Evolutionary conservation across 2,888 invertebrate genomes (phyloP).

Genomic region (Plutella xylostella): DNA sequence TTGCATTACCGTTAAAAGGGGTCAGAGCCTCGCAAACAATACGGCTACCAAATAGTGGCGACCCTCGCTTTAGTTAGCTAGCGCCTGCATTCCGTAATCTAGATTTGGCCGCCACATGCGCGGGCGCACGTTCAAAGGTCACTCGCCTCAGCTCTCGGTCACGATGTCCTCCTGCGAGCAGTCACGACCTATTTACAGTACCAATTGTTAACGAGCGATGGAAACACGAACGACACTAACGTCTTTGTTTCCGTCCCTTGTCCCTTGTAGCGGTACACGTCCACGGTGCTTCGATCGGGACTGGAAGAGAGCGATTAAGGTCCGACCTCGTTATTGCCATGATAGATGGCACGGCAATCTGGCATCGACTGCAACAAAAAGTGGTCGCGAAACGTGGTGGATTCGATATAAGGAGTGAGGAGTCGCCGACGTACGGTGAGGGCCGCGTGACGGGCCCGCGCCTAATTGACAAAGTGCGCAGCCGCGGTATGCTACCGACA

Average conservation of each 20-base stretch:
- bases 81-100: constrained; percentile 28
- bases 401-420: background rate
- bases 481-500: background rate
- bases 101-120: constrained; percentile 35
- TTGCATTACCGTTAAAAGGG: constrained; percentile 52
- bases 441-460: constrained; percentile 26
- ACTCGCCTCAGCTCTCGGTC: constrained; percentile 45
- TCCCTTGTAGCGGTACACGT: background rate
- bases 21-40: background rate
- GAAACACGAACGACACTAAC: constrained; percentile 20
- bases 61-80: background rate
- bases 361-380: background rate
- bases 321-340: constrained; percentile 13
- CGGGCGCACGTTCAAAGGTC: constrained; percentile 37
- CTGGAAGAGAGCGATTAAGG: constrained; percentile 36
- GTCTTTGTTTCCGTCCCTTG: constrained; percentile 20
- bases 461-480: constrained; percentile 40
- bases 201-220: constrained; percentile 40
- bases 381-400: too few relatives aligned
- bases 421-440: too few relatives aligned
- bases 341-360: constrained; percentile 5
- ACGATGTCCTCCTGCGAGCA: constrained; percentile 49
- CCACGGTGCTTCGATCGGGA: background rate
- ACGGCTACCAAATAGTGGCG: too few relatives aligned
- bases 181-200: constrained; percentile 62